Percentiles rank a stretch among this genome's conserved stretches.
phyloP scores from a whole-genome alignment of 2,888 invertebrate genomes.

The Aleiodes testaceus region DNA sequence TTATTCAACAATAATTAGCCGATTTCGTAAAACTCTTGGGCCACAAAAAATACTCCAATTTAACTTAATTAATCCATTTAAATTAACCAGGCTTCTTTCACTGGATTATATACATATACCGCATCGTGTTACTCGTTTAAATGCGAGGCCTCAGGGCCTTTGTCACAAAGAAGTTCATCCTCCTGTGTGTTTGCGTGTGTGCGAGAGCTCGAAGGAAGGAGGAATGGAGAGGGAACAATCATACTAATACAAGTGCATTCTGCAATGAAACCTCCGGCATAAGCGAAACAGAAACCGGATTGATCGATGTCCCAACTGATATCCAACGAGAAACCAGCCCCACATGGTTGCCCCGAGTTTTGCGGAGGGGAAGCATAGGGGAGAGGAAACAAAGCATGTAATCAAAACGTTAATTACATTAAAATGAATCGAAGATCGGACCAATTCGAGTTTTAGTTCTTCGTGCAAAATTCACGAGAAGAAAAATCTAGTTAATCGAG shows the following conservation, averaged over 20 bases:
- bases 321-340: constrained; percentile 50
- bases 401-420: constrained; percentile 72
- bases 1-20: constrained; percentile 41
- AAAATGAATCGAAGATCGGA: constrained; percentile 71
- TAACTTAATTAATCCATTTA: constrained; percentile 59
- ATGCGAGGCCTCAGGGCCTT: constrained; percentile 24
- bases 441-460: constrained; percentile 59
- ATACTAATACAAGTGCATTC: constrained; percentile 20
- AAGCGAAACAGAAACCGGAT: constrained; percentile 44
- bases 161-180: constrained; percentile 22
- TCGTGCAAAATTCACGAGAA: neutral
- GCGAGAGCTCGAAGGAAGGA: constrained; percentile 12
- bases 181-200: constrained; percentile 38
- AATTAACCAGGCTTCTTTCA: constrained; percentile 52
- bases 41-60: constrained; percentile 50
- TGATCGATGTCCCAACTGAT: constrained; percentile 62
- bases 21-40: constrained; percentile 36
- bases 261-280: constrained; percentile 11
- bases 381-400: constrained; percentile 69
- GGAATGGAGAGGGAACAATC: constrained; percentile 24
- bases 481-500: no score
- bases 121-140: constrained; percentile 47
- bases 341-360: constrained; percentile 26
- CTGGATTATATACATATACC: constrained; percentile 35
- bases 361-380: constrained; percentile 42